Evolutionary conservation across 2,113 vertebrate species (phyloP).

Genomic region (Dicerorhinus sumatrensis): DNA sequence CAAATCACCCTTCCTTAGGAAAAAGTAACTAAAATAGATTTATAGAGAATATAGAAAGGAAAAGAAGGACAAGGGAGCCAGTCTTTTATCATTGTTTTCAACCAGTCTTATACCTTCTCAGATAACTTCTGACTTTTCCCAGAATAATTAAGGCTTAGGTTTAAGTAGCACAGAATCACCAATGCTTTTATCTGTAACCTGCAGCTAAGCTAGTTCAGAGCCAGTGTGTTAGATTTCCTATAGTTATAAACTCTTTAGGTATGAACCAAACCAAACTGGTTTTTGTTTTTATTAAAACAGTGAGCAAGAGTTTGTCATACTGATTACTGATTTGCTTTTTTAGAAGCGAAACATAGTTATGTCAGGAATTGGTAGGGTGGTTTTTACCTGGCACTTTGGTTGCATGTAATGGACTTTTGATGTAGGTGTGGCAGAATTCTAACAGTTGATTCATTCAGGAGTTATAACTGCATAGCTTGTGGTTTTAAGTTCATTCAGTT

Average conservation of each 20-base stretch:
- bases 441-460: neutral
- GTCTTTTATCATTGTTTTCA: neutral
- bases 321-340: constrained; percentile 24
- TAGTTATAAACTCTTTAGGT: neutral
- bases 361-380: neutral
- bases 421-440: constrained; percentile 20
- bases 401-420: constrained; percentile 57
- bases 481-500: constrained; percentile 32
- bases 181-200: neutral
- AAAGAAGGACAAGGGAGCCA: neutral
- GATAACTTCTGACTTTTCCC: neutral
- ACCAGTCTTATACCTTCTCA: neutral
- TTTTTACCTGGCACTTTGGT: constrained; percentile 27
- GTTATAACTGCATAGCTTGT: constrained; percentile 9
- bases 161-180: neutral
- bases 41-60: neutral
- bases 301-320: neutral
- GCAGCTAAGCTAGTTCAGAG: neutral
- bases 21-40: constrained; percentile 31
- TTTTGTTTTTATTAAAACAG: constrained; percentile 23
- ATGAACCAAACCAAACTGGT: neutral
- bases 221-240: neutral
- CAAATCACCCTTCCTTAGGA: neutral
- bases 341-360: neutral
- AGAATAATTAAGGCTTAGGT: neutral